Conservation (phyloP, 64 coral and sea anemone genomes). For the Montipora capricornis region DNA sequence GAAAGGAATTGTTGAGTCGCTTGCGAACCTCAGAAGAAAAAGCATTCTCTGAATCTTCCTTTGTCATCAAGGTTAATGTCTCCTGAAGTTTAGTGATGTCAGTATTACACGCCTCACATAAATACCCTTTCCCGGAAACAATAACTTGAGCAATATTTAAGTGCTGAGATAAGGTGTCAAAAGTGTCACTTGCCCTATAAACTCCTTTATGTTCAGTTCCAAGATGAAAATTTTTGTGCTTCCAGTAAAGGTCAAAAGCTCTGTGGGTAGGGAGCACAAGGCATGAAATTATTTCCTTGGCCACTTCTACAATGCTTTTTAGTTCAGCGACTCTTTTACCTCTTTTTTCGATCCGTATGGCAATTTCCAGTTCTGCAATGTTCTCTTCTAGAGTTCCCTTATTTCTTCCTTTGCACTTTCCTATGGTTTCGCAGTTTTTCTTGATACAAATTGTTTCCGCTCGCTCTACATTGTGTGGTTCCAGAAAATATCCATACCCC, state of each 20-base stretch:
- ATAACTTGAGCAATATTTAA: conserved; percentile 71
- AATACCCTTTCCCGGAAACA: conserved; percentile 60
- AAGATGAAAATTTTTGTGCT: conserved; percentile 56
- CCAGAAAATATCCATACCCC: no score
- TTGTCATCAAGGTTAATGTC: conserved; percentile 25
- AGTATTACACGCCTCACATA: conserved; percentile 59
- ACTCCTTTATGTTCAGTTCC: conserved; percentile 40
- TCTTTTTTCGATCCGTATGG: conserved; percentile 21
- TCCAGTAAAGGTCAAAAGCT: conserved; percentile 46
- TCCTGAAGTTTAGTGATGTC: conserved; percentile 48
- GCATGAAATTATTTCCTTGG: conserved; percentile 50
- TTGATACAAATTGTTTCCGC: conserved; percentile 13
- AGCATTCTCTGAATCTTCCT: background rate
- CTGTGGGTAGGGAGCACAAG: conserved; percentile 35
- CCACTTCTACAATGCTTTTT: conserved; percentile 35
- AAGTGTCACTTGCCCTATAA: conserved; percentile 59
- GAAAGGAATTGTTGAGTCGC: conserved; percentile 24
- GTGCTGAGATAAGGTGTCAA: conserved; percentile 42
- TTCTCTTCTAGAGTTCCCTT: conserved; percentile 41
- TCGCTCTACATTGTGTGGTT: background rate
- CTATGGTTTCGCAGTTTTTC: conserved; percentile 26
- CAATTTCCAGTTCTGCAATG: conserved; percentile 36
- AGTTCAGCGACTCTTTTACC: conserved; percentile 33
- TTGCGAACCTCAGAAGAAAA: conserved; percentile 32
- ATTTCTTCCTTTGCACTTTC: conserved; percentile 15